phyloP scores from a whole-genome alignment of 2,888 invertebrate species.

The Orgyia antiqua region DNA sequence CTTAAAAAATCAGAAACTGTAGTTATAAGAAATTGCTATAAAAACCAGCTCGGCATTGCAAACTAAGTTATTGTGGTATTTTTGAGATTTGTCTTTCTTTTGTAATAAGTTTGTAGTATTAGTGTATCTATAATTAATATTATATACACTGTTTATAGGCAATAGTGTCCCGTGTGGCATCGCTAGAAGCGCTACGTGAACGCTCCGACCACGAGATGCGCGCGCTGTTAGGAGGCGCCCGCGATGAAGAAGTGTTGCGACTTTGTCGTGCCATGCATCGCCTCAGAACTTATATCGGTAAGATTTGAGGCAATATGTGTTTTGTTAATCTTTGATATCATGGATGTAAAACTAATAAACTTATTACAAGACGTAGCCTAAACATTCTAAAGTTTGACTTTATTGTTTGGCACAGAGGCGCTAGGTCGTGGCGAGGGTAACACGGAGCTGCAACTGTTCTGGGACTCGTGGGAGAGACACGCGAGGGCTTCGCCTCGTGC shows the following conservation, averaged over 20 bases:
- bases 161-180: conserved; percentile 83
- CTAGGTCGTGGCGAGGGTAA: conserved; percentile 68
- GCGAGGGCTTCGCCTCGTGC: conserved; percentile 66
- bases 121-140: too few species aligned
- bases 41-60: too few species aligned
- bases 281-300: conserved; percentile 90
- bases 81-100: too few species aligned
- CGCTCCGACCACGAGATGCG: conserved; percentile 90
- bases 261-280: conserved; percentile 91
- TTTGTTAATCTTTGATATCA: not conserved
- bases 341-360: not conserved
- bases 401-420: conserved; percentile 52
- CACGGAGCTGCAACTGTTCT: conserved; percentile 86
- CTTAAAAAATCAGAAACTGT: too few species aligned
- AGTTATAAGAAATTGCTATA: too few species aligned
- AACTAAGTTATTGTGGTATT: too few species aligned
- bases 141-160: too few species aligned
- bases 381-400: too few species aligned
- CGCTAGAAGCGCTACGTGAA: conserved; percentile 89
- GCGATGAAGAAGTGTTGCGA: conserved; percentile 89
- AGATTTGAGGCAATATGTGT: conserved; percentile 12
- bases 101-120: too few species aligned
- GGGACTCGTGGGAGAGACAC: conserved; percentile 96
- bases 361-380: too few species aligned
- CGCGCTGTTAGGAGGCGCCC: conserved; percentile 82